Evolutionary conservation across 1,140 invertebrate genomes (phyloP), one percentile per base, ranked within the genome.

Genomic region (Plodia interpunctella): DNA sequence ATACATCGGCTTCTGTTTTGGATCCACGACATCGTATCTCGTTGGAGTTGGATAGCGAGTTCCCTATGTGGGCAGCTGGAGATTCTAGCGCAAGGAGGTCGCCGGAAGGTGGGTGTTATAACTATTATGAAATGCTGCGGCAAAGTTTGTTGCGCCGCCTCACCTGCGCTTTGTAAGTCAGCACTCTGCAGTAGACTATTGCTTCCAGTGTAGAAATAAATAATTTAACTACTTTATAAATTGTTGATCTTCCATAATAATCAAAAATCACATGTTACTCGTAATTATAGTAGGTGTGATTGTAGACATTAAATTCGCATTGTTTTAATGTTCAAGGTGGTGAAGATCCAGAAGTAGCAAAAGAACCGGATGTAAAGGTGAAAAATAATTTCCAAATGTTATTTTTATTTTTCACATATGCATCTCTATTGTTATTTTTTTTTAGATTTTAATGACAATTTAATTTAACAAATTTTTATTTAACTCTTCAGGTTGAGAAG

Each of bases 21-120:
- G 61, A 61, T 56, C 68, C 50, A 17, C 66, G 51, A 5, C 51
- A 53, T 49, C 38, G 32, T 54, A 44, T 70, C 56, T 55, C 68
- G 18, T 55, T 74, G 53, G 68, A 68, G 3, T 53, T 80, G 55
- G 74, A 77, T 30, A 72, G 66, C 51, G 82, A 84, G 18, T 87
- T 68, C 57, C 74, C 77, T 20, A 61, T 82, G 18, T 91, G 88
- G 90, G 77, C 80, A 6, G 30, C 30, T 15, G 76, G 80, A 2
- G 89, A 90, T 57, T 78, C 80, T 0, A 88, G 82, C 57, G 75
- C 80, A 1, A 81, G 90, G 62, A 78, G 89, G 68, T 91, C 89
- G 18, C 89, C 89, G n/a, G 89, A 90, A 88, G 89, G 88, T 90
- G 84, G 10, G 30, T 32, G 30, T 5, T 10, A n/a, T n/a, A n/a